Evolutionary conservation across 2,113 vertebrate species (phyloP).

Genomic region (Lepus timidus): DNA sequence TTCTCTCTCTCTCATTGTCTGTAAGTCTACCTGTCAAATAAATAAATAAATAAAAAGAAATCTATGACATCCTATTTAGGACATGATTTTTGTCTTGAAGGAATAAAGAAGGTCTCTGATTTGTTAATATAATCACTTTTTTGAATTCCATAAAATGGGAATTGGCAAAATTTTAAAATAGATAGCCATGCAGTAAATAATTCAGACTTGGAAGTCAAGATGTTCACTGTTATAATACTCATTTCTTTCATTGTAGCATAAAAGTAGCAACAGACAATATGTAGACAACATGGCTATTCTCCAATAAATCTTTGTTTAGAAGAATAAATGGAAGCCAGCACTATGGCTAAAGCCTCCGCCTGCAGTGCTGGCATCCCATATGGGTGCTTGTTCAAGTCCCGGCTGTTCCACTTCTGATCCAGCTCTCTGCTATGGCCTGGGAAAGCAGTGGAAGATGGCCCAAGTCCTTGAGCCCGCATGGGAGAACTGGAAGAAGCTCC

Average conservation of each 20-base stretch:
- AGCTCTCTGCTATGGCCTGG: no score
- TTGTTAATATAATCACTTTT: not conserved
- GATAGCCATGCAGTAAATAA: not conserved
- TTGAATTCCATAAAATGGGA: not conserved
- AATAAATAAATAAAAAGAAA: no score
- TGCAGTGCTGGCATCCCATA: no score
- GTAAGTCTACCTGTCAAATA: no score
- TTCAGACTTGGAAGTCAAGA: not conserved
- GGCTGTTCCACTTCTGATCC: no score
- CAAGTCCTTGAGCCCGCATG: no score
- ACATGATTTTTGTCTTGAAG: not conserved
- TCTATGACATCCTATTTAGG: not conserved
- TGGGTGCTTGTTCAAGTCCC: no score
- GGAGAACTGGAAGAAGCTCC: no score
- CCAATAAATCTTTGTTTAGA: slow-evolving; percentile 27
- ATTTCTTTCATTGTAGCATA: no score
- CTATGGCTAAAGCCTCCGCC: no score
- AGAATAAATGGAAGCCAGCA: not conserved
- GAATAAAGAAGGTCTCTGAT: not conserved
- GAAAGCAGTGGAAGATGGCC: no score
- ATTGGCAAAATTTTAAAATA: not conserved
- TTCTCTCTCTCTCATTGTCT: no score
- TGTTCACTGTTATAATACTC: not conserved
- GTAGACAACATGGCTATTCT: not conserved
- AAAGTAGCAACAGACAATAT: not conserved